phyloP scores from a whole-genome alignment of 92 coral and sea anemone genomes.

The Zoanthus gigantus region DNA sequence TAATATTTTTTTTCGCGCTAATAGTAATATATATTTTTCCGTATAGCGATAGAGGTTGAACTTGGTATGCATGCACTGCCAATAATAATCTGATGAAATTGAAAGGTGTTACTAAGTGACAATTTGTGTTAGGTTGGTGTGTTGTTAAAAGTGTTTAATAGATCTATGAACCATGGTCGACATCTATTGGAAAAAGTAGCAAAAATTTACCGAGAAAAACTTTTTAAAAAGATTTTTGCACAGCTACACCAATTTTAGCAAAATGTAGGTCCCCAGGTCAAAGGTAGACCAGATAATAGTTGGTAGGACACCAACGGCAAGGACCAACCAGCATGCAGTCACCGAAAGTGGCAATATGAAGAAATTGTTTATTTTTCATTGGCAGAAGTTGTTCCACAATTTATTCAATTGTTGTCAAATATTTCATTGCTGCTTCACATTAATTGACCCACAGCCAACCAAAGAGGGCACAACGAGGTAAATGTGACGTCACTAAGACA shows the following conservation, averaged over 20 bases:
- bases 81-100: not conserved
- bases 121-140: not conserved
- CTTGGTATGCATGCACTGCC: not conserved
- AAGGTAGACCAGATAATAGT: constrained; percentile 14
- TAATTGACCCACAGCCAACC: constrained; percentile 80
- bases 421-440: constrained; percentile 83
- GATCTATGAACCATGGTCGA: not conserved
- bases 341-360: constrained; percentile 26
- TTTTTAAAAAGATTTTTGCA: constrained; percentile 2
- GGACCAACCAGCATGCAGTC: constrained; percentile 1
- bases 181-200: not conserved
- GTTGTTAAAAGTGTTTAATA: not conserved
- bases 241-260: not conserved
- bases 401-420: constrained; percentile 85
- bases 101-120: not conserved
- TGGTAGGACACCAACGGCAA: constrained; percentile 7
- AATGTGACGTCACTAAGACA: constrained; percentile 89
- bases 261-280: constrained; percentile 1
- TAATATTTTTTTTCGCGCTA: not conserved
- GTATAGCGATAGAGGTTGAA: not conserved
- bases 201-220: not conserved
- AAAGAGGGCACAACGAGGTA: constrained; percentile 76
- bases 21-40: too few species aligned
- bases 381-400: constrained; percentile 64
- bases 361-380: constrained; percentile 38